Evolutionary conservation across 2,888 invertebrate genomes (phyloP).

Genomic region (Drosophila birchii): DNA sequence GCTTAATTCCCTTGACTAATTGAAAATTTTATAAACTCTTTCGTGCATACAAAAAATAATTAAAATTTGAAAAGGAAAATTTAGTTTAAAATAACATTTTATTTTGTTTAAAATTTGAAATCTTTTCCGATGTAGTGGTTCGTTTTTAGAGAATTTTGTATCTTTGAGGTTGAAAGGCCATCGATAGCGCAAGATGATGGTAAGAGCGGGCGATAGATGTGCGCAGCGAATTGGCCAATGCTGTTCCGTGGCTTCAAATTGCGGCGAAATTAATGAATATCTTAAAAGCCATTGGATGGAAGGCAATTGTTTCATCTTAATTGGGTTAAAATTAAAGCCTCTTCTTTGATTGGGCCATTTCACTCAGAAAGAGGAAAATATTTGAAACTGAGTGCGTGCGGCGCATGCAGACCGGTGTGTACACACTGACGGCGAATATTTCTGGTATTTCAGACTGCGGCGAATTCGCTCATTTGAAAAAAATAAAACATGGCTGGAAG

Average conservation of each 20-base stretch:
- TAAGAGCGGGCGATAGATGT: not conserved
- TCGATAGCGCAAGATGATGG: not conserved
- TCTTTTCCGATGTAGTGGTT: too few relatives aligned
- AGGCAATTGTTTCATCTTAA: not conserved
- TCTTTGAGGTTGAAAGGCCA: too few relatives aligned
- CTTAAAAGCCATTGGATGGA: not conserved
- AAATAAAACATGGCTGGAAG: slow-evolving; percentile 94
- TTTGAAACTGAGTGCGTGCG: not conserved
- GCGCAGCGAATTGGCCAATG: slow-evolving; percentile 61
- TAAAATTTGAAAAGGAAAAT: too few relatives aligned
- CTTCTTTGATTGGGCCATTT: not conserved
- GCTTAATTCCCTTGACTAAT: too few relatives aligned
- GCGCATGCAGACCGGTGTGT: slow-evolving; percentile 43
- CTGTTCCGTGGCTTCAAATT: slow-evolving; percentile 13
- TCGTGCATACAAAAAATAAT: too few relatives aligned
- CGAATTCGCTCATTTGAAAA: slow-evolving; percentile 84
- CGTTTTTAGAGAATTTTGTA: too few relatives aligned
- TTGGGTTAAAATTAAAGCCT: not conserved
- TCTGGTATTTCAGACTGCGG: slow-evolving; percentile 60
- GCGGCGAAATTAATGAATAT: not conserved
- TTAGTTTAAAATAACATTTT: too few relatives aligned
- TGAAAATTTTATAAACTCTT: too few relatives aligned
- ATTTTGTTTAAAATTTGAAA: too few relatives aligned
- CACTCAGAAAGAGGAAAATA: slow-evolving; percentile 11
- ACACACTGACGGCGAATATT: slow-evolving; percentile 58